A percentile compares a stretch with the other conserved stretches of the same genome.
phyloP scores from a whole-genome alignment of 2,113 vertebrate genomes.

The Chlorodrepanis virens region DNA sequence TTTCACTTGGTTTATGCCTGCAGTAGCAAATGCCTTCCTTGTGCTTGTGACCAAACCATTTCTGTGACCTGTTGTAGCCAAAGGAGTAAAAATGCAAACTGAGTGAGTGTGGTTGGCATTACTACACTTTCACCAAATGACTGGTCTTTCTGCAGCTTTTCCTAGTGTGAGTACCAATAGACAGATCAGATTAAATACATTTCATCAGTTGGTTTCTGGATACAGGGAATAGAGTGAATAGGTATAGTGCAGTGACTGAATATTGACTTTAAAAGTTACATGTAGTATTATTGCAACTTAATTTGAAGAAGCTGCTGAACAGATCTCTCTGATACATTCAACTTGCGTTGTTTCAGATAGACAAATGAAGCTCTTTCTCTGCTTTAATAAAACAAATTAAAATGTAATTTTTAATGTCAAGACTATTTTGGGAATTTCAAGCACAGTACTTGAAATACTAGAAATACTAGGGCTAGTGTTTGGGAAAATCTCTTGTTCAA shows the following conservation, averaged over 20 bases:
- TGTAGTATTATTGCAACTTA: not conserved
- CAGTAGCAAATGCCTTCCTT: not conserved
- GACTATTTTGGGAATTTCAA: not conserved
- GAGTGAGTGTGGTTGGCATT: not conserved
- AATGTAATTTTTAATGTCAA: not conserved
- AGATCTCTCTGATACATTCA: not conserved
- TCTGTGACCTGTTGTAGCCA: not conserved
- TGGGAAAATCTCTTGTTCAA: not conserved
- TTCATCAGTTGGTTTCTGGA: not conserved
- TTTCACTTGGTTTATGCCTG: not conserved
- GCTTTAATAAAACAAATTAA: not conserved
- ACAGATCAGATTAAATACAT: not conserved
- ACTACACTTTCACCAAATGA: not conserved
- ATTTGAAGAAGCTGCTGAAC: not conserved
- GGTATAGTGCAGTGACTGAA: not conserved
- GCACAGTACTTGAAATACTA: not conserved
- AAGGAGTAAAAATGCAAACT: not conserved
- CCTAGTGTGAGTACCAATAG: not conserved
- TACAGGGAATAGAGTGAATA: not conserved
- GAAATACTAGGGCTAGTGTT: not conserved
- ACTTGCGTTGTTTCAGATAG: rapidly evolving
- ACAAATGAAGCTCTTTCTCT: not conserved
- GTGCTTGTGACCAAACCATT: not conserved
- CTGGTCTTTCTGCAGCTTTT: not conserved
- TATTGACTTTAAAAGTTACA: not conserved